phyloP scores from a whole-genome alignment of 2,888 invertebrate species.

The Hydraecia micacea region DNA sequence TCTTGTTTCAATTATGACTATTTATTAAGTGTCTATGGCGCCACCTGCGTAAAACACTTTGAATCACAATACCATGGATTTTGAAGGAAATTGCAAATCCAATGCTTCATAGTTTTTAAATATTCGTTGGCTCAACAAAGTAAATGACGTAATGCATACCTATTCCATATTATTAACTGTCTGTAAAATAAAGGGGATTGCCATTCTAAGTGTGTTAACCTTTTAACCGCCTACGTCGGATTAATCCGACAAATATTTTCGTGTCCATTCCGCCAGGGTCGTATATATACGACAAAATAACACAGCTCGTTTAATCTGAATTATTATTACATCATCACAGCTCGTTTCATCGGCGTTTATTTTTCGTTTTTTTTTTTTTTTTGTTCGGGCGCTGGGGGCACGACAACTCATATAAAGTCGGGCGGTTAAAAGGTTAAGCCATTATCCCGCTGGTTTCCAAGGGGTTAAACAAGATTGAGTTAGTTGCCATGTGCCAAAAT shows the following conservation, averaged over 20 bases:
- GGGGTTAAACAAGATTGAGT: background rate
- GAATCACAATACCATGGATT: background rate
- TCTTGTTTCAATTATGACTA: constrained; percentile 23
- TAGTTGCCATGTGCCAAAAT: background rate
- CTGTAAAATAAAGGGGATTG: background rate
- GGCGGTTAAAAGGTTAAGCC: too few relatives aligned
- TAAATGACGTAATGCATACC: background rate
- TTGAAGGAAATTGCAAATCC: background rate
- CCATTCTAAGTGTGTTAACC: background rate
- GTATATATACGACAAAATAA: too few relatives aligned
- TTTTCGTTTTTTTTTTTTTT: too few relatives aligned
- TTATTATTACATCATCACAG: too few relatives aligned
- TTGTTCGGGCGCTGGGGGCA: too few relatives aligned
- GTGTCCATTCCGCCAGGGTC: too few relatives aligned
- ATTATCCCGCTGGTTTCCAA: background rate
- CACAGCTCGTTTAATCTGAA: too few relatives aligned
- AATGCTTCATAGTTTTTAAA: background rate
- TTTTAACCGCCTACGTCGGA: too few relatives aligned
- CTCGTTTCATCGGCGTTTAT: too few relatives aligned
- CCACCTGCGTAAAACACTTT: background rate
- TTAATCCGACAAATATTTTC: too few relatives aligned
- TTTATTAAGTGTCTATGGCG: background rate
- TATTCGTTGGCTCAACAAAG: background rate
- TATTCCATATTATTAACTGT: background rate
- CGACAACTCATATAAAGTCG: too few relatives aligned